Conservation (phyloP, 2,113 vertebrate genomes). For the Channa maculata region DNA sequence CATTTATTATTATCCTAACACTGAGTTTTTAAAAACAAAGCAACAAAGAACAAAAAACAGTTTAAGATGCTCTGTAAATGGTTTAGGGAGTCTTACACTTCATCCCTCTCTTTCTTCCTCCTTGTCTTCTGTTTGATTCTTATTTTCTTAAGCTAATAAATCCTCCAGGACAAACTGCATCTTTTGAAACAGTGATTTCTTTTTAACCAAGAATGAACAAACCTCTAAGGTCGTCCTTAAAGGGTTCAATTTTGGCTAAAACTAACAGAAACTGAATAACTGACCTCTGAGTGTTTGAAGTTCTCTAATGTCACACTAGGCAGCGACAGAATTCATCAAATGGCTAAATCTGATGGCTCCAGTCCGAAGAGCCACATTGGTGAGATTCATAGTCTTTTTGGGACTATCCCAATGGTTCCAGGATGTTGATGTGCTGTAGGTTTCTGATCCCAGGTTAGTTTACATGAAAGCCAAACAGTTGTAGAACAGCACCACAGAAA, state of each 20-base stretch:
- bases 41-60: not conserved
- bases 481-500: slow-evolving; percentile 30
- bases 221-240: not conserved
- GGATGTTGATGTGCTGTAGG: no score
- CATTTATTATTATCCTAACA: not conserved
- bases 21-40: no score
- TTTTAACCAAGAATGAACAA: not conserved
- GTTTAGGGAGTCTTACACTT: not conserved
- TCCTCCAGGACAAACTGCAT: not conserved
- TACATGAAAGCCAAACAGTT: slow-evolving; percentile 27
- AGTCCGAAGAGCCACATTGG: not conserved
- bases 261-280: not conserved
- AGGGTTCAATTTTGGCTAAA: not conserved
- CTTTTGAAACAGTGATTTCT: not conserved
- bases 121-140: not conserved
- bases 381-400: not conserved
- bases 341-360: not conserved
- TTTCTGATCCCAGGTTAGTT: slow-evolving; percentile 18
- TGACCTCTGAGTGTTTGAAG: not conserved
- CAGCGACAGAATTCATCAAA: not conserved
- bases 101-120: slow-evolving; percentile 1
- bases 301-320: not conserved
- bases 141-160: not conserved
- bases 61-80: not conserved
- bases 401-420: not conserved